Percentiles rank a stretch among this genome's conserved stretches.
Evolutionary conservation across 1,140 invertebrate genomes (phyloP).

Genomic region (Eueides isabella): DNA sequence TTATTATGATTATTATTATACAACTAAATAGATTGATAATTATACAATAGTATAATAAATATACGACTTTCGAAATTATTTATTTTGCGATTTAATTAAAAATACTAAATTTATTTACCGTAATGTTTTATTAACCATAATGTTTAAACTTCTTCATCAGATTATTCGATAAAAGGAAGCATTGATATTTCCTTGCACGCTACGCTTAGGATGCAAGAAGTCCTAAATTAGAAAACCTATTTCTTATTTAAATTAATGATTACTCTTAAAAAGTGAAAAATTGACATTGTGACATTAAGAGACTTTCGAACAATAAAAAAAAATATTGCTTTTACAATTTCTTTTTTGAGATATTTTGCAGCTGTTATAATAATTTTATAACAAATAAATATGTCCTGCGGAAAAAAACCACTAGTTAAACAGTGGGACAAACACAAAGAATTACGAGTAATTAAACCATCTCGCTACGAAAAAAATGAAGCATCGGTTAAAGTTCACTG

Average conservation of each 20-base stretch:
- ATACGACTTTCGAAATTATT: too few relatives aligned
- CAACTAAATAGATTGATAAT: too few relatives aligned
- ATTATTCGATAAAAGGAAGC: too few relatives aligned
- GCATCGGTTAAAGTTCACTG: constrained; percentile 70
- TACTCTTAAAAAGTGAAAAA: not conserved
- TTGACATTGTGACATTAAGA: not conserved
- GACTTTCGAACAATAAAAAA: not conserved
- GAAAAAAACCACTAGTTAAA: constrained; percentile 62
- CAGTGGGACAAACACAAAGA: constrained; percentile 63
- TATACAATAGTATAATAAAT: too few relatives aligned
- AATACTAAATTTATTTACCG: too few relatives aligned
- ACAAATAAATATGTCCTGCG: constrained; percentile 64
- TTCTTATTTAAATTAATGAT: not conserved
- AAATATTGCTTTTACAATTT: not conserved
- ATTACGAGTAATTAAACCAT: constrained; percentile 59
- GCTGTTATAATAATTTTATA: not conserved
- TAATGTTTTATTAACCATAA: too few relatives aligned
- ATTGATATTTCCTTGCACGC: too few relatives aligned
- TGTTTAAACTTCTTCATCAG: too few relatives aligned
- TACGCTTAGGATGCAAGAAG: not conserved
- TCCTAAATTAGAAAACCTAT: not conserved
- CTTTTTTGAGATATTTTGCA: not conserved
- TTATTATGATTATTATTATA: too few relatives aligned
- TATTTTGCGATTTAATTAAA: too few relatives aligned
- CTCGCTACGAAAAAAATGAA: constrained; percentile 67